These are phyloP conservation scores for Nemotelus pantherinus DNA, from an alignment of 2,888 invertebrate species.

Conservation along the genomic window DNA sequence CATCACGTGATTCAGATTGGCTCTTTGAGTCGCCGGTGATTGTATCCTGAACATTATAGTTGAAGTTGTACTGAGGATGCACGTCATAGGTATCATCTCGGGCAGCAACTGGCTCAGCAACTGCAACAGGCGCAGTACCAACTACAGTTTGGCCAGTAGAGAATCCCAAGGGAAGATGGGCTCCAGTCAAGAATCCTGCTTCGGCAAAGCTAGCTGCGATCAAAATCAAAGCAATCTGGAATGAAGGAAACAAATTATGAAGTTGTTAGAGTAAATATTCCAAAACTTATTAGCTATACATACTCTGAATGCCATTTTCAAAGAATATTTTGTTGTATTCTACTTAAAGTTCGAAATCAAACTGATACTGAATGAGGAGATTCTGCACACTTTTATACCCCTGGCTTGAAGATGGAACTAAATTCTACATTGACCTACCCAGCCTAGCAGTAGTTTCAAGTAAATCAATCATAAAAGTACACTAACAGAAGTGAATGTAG, in stretches of 20 bases:
- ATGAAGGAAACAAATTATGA: not conserved
- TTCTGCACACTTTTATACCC: constrained; percentile 21
- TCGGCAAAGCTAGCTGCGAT: constrained; percentile 56
- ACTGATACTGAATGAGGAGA: constrained; percentile 16
- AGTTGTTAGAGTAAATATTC: not conserved
- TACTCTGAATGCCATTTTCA: constrained; percentile 58
- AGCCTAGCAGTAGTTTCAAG: too few relatives aligned
- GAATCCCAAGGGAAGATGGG: constrained; percentile 46
- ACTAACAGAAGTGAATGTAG: constrained; percentile 5
- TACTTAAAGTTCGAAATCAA: constrained; percentile 4
- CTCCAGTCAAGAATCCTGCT: constrained; percentile 57
- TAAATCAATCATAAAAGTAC: too few relatives aligned
- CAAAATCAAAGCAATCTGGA: constrained; percentile 56
- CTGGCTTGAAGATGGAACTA: too few relatives aligned
- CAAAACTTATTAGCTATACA: not conserved
- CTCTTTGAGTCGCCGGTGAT: constrained; percentile 62
- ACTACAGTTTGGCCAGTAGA: not conserved
- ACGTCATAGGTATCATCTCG: constrained; percentile 59
- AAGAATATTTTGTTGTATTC: not conserved
- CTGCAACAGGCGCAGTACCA: constrained; percentile 48
- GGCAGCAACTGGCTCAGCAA: constrained; percentile 50
- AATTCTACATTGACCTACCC: too few relatives aligned
- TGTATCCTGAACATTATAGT: constrained; percentile 60
- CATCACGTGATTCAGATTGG: constrained; percentile 61
- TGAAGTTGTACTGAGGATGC: constrained; percentile 60